Evolutionary conservation across 1,140 invertebrate genomes (phyloP), one percentile per base, ranked within the genome.

Genomic region (Papilio polyxenes): DNA sequence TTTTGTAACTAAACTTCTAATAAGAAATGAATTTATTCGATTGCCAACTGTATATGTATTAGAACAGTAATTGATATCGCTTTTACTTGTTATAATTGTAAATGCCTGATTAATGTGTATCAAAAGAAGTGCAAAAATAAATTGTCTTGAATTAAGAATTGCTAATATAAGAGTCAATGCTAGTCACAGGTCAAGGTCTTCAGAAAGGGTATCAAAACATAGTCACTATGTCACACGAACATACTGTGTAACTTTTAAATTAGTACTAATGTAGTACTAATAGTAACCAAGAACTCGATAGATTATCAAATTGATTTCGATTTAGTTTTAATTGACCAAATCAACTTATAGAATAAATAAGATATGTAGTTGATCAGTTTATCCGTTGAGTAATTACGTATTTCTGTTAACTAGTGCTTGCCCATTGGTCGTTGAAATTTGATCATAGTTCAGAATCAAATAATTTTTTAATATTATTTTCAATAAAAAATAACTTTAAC

Each of bases 91-190:
- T 31, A 65, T 65, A 13, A 37, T 72, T 40, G 8, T 40, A 72
- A 72, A 72, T 72, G 13, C 10, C 11, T 31, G 10, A 65, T 11
- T 65, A 11, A 23, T 31, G 9, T 65, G 9, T 65, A 13, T 65
- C 20, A 65, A 31, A 53, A 17, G 17, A 11, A 65, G 15, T 23
- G 23, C 62, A 65, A 65, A 65, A 65, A 65, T 31, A 65, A 40
- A 40, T 62, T 62, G n/a, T 62, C 8, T 23, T 23, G 23, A 20
- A 62, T 23, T 62, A 62, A 20, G 59, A 62, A 62, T 62, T 7
- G 31, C 65, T 72, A 72, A 72, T 72, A 72, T 72, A 13, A 37
- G 65, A 72, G 65, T 72, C 65, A 40, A 72, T 72, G 31, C 65
- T 72, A 72, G 65, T 11, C 65, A 40, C 31, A 6, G 65, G 65